Base-by-base conservation (phyloP, 2,797 vertebrate genomes). In the Micromesistius poutassou region DNA sequence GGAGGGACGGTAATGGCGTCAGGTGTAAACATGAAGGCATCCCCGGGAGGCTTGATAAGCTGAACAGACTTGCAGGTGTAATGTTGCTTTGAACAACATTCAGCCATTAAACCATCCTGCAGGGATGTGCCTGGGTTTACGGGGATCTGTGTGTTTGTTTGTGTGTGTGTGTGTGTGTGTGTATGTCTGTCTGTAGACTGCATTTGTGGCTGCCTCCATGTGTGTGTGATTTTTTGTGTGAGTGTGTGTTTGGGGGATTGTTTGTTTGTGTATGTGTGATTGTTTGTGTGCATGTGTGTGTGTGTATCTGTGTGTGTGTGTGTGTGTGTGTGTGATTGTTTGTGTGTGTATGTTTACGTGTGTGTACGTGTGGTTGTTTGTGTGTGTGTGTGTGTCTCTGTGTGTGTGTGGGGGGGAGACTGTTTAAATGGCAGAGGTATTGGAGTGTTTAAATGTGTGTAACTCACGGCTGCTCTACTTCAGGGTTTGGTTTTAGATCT, bases 171-270 rank as follows among this genome's bases (percentile, higher is more conserved):
- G 10, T 16, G 16, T 50, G 14, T 50, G 42, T 19, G 14, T 50
- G 42, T 19, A 1, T 5, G 16, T 50, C 14, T 50, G 30, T 66
- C 14, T 50, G 14, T 50, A 16, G 42, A 13, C 0, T 50, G 42
- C 5, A 4, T 50, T 2, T 50, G 42, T 50, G 42, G 0, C 0
- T 72, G 77, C 42, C 46, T 68, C 38, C 76, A 28, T 80, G 46
- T 77, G 35, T 77, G 66, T 74, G 81, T 77, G 30, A n/a, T 13
- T 25, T 9, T 16, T 28, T 25, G 10, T 36, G 8, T 36, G 36
- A 7, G 6, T 36, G 36, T 36, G 40, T 42, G 40, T 42, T 2
- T 42, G 40, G 1, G 13, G 1, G 40, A 13, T 10, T 14, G 40
- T 42, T 10, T 14, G 42, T 16, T 14, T 14, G 40, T 42, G 40